Percentiles rank a stretch among this genome's conserved stretches.
These are phyloP conservation scores for Corvus hawaiiensis DNA, from an alignment of 2,113 vertebrate species.

Conservation along the genomic window DNA sequence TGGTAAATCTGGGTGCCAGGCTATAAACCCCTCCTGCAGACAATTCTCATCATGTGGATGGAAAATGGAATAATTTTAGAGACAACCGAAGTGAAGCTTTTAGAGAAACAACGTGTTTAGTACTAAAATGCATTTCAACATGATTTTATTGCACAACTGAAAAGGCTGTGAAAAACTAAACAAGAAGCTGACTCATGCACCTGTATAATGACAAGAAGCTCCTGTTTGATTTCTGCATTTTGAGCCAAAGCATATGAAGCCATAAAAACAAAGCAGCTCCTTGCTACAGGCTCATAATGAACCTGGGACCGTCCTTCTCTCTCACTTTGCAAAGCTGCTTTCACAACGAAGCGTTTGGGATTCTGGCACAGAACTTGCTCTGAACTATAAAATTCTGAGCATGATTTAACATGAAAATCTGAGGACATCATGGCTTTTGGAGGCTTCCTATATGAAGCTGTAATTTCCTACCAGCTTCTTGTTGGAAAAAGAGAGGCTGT, in stretches of 20 bases:
- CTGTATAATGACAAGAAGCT: conserved; percentile 41
- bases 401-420: conserved; percentile 52
- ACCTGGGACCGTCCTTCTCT: neutral
- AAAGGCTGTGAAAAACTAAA: conserved; percentile 33
- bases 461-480: neutral
- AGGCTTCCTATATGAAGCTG: neutral
- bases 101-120: neutral
- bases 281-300: conserved; percentile 11
- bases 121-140: conserved; percentile 30
- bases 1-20: neutral
- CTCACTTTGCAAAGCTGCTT: conserved; percentile 2
- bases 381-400: conserved; percentile 36
- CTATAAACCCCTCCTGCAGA: neutral
- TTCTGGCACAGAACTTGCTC: conserved; percentile 11
- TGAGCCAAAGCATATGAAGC: conserved; percentile 11
- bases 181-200: conserved; percentile 55
- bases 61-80: neutral
- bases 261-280: conserved; percentile 37
- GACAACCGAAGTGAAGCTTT: neutral
- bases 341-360: conserved; percentile 11
- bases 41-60: neutral
- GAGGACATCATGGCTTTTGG: neutral
- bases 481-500: neutral
- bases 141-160: conserved; percentile 23
- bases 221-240: conserved; percentile 28